Percentiles rank a stretch among this genome's conserved stretches.
Conservation (phyloP, 2,113 vertebrate genomes). For the Petrocephalus microphthalmus region DNA sequence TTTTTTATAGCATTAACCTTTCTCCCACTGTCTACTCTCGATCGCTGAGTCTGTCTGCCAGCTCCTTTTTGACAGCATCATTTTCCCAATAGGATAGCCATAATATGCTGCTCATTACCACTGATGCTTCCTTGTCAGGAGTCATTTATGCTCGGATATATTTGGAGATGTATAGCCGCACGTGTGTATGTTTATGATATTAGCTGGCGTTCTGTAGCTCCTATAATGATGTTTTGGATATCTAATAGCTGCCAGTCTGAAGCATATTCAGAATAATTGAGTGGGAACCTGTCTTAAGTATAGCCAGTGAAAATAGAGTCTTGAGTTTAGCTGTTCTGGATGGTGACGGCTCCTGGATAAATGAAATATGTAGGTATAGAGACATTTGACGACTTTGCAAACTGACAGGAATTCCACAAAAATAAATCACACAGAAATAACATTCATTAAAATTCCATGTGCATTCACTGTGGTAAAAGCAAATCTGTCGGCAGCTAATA, state of each 20-base stretch:
- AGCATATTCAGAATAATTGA: background rate
- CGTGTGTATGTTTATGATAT: background rate
- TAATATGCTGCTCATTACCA: background rate
- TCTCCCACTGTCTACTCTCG: background rate
- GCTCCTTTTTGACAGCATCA: background rate
- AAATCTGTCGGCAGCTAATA: background rate
- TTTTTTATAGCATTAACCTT: background rate
- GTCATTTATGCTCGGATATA: background rate
- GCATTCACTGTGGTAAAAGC: background rate
- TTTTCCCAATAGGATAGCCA: background rate
- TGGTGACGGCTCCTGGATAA: background rate
- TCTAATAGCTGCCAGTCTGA: background rate
- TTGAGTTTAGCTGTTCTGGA: background rate
- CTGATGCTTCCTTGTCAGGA: background rate
- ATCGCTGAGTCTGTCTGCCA: background rate
- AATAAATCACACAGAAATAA: background rate
- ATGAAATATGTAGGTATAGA: background rate
- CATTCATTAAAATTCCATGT: constrained; percentile 12
- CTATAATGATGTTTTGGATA: background rate
- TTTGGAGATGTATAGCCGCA: background rate
- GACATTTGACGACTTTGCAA: background rate
- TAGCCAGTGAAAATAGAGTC: background rate
- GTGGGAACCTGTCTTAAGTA: background rate
- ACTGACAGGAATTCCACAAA: background rate
- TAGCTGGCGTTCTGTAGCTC: background rate